Base-by-base conservation (phyloP, 2,113 vertebrate genomes). In the Melospiza melodia region DNA sequence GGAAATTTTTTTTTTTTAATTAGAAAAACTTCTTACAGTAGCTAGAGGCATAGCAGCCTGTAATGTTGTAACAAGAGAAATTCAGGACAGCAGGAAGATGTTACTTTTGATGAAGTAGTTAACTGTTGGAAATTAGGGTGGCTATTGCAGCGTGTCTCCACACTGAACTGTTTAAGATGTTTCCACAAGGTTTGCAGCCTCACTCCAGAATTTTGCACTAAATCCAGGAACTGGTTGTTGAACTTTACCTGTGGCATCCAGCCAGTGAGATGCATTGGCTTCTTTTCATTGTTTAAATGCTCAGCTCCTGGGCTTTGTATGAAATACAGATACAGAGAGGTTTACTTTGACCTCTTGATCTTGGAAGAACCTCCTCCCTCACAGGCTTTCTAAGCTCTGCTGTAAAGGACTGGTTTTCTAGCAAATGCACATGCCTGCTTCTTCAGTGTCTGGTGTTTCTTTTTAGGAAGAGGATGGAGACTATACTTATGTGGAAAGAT, bases 401-500 rank as follows among this genome's bases (percentile, higher is more conserved):
- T 77, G 0, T 27, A 22, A 59, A 55, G 54, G 20, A 12, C 61
- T 82, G 54, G 4, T 73, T 69, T 80, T 79, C 46, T 72, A 52
- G 22, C 30, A 65, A 6, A 80, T 48, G 39, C 23, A 30, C 4
- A 0, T 46, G 15, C 37, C 52, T 3, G 3, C n/a, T 73, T 85
- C 35, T 46, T 89, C 48, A 89, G 6, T 67, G 31, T 13, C 63
- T 65, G 48, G 41, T 84, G 25, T 88, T 91, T 82, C 90, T 80
- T 95, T 97, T 62, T 87, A 99, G 99, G 99, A 98, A 78, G 99
- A 99, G 48, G 95, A 98, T 5, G 98, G 98, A 25, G 99, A 99
- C 92, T 99, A 98, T 96, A 99, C 98, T 0, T 99, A 99, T 0
- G 97, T 98, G 81, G 98, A 99, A 83, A 98, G 93, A 71, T 78